Conservation (phyloP, 2,888 invertebrate genomes). For the Amiota communis region DNA sequence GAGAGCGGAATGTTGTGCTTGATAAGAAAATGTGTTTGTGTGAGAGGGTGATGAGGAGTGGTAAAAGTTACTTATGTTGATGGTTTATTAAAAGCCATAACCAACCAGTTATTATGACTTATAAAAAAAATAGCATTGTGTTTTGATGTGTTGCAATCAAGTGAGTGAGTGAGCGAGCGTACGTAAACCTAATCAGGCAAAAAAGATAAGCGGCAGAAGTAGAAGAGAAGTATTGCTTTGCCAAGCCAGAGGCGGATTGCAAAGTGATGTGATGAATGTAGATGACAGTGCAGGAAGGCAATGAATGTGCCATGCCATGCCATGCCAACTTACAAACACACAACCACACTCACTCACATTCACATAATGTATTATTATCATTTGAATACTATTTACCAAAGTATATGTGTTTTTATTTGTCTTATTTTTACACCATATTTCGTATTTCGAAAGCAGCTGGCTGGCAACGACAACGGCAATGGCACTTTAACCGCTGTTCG, state of each 20-base stretch:
- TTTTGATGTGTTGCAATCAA: no score
- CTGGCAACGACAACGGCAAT: not conserved
- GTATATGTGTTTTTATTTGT: not conserved
- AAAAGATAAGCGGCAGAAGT: no score
- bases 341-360: not conserved
- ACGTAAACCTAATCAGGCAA: no score
- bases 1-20: no score
- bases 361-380: not conserved
- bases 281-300: not conserved
- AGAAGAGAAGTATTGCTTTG: no score
- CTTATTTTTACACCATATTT: conserved; percentile 19
- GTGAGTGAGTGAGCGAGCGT: no score
- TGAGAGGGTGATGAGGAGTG: no score
- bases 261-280: no score
- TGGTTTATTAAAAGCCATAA: not conserved
- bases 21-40: no score
- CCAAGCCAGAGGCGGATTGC: no score
- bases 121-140: no score
- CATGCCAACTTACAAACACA: not conserved
- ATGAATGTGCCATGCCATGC: conserved; percentile 2
- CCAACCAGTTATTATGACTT: not conserved
- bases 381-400: conserved; percentile 4
- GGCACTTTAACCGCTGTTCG: conserved; percentile 8
- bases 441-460: conserved; percentile 29
- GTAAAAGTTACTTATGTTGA: not conserved